These are phyloP conservation scores for Pan troglodytes DNA, from an alignment of 2,113 vertebrate species.

Conservation along the genomic window NHGRI_mPanTro3-v2.1_pri NC_072417.2:60695501-60696000, in stretches of 20 bases:
- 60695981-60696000: neutral
- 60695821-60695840: neutral
- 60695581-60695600: too few relatives aligned
- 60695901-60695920: neutral
- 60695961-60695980: neutral
- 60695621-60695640: fast-evolving
- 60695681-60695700: neutral
- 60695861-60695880: neutral
- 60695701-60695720: neutral
- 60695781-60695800: neutral
- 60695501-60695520: too few relatives aligned
- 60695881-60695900: neutral
- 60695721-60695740: neutral
- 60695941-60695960: neutral
- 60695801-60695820: neutral
- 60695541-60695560: too few relatives aligned
- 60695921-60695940: neutral
- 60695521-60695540: too few relatives aligned
- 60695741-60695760: neutral
- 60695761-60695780: neutral
- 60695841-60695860: neutral
- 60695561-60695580: too few relatives aligned
- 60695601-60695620: too few relatives aligned
- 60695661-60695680: neutral
- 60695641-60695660: neutral